Evolutionary conservation across 2,113 vertebrate species (phyloP), one percentile per base, ranked within the genome.

Genomic region (Hylia prasina): DNA sequence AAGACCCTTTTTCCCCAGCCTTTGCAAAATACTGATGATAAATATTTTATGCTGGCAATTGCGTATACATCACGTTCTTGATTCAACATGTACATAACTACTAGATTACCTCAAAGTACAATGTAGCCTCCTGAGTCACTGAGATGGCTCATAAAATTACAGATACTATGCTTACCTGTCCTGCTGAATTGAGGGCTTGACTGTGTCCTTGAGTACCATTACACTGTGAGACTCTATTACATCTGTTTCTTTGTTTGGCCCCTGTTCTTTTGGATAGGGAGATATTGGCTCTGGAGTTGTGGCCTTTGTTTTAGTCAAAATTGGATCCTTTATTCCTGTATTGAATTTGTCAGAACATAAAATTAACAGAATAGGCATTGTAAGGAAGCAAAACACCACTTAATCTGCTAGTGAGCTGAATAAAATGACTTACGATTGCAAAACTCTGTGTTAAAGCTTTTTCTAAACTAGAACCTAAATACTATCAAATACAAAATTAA

Each of bases 231-330:
- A 73, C 33, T 54, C 35, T 40, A 0, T 83, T 88, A 27, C 22
- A 35, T 31, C 37, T 60, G 10, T 86, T 80, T 80, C 31, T 61
- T 82, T 9, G 0, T 56, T 90, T 92, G 72, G 12, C 65, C n/a
- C 25, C 10, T 57, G 9, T 75, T 90, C 60, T 65, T 78, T 57
- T 83, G 68, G 18, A 31, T 45, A 51, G n/a, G 12, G 11, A 57
- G 54, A 28, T 48, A 8, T 40, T 80, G n/a, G 25, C 47, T 81
- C 50, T 76, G 24, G 21, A 87, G 24, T 27, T 77, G 19, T 22
- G 44, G n/a, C 17, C 42, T 82, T 85, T 76, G 27, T 57, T 94
- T 90, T 72, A 75, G 33, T 90, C 16, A 88, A n/a, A 90, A 90
- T 64, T 79, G 7, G 9, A 51, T 86, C 22, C 11, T 92, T 86